These are phyloP conservation scores for Dasysyrphus albostriatus DNA, from an alignment of 2,888 invertebrate genomes.

Conservation along the genomic window DNA sequence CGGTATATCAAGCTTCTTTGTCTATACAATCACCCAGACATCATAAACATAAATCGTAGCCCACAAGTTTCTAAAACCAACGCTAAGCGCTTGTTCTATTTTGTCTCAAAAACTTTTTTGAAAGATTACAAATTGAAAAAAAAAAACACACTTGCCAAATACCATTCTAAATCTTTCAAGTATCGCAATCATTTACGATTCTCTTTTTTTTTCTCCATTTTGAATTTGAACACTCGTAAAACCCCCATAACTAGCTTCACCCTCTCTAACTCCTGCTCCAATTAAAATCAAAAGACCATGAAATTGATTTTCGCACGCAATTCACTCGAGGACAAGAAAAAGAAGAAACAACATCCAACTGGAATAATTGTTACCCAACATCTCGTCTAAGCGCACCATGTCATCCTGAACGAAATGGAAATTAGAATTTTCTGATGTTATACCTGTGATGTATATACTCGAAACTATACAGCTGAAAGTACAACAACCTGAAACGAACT, in stretches of 20 bases:
- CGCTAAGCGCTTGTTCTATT: background rate
- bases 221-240: conserved; percentile 11
- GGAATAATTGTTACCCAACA: conserved; percentile 64
- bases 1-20: too few species aligned
- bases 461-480: background rate
- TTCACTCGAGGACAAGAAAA: conserved; percentile 55
- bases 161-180: conserved; percentile 3
- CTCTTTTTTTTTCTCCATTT: background rate
- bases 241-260: conserved; percentile 40
- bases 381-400: conserved; percentile 54
- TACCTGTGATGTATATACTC: background rate
- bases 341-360: conserved; percentile 38
- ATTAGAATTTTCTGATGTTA: conserved; percentile 57
- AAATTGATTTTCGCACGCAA: conserved; percentile 74
- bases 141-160: background rate
- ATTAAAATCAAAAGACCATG: conserved; percentile 75
- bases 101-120: background rate
- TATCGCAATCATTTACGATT: conserved; percentile 22
- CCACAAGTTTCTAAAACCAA: background rate
- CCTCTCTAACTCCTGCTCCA: conserved; percentile 43
- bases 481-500: conserved; percentile 28
- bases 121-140: background rate
- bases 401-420: conserved; percentile 69
- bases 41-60: background rate
- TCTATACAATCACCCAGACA: too few species aligned